phyloP scores from a whole-genome alignment of 2,113 vertebrate genomes.

The Amblyopsis rosae region DNA sequence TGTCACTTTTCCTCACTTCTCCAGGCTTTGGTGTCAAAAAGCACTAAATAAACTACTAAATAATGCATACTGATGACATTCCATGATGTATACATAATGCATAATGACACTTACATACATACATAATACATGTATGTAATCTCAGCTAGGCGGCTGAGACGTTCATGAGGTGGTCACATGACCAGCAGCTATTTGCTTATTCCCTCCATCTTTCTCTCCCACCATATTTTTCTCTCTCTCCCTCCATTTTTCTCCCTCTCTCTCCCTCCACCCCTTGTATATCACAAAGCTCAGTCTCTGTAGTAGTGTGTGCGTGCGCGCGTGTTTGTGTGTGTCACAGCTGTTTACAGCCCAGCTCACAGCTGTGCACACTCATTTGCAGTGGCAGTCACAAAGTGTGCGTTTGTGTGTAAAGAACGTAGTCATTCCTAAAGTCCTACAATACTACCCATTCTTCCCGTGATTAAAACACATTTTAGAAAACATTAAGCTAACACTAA shows the following conservation, averaged over 20 bases:
- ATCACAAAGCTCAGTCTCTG: background rate
- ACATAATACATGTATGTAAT: constrained; percentile 33
- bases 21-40: background rate
- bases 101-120: constrained; percentile 11
- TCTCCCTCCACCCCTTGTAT: background rate
- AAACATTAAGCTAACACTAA: too few species aligned
- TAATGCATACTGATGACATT: constrained; percentile 32
- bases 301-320: too few species aligned
- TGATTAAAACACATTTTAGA: too few species aligned
- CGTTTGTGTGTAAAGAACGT: background rate
- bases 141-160: constrained; percentile 32
- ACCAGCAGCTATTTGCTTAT: constrained; percentile 11
- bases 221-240: background rate
- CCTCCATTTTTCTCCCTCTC: background rate
- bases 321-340: too few species aligned
- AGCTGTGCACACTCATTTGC: too few species aligned
- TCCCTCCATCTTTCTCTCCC: constrained; percentile 6
- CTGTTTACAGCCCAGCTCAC: too few species aligned
- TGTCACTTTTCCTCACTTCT: too few species aligned
- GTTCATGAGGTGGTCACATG: constrained; percentile 12
- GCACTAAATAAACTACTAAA: constrained; percentile 29
- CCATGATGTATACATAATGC: constrained; percentile 24
- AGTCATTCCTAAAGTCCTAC: too few species aligned
- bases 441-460: too few species aligned
- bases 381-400: background rate